Percentiles rank a stretch among this genome's conserved stretches.
Conservation (phyloP, 1,140 invertebrate species). For the Philotrypesis tridentata region DNA sequence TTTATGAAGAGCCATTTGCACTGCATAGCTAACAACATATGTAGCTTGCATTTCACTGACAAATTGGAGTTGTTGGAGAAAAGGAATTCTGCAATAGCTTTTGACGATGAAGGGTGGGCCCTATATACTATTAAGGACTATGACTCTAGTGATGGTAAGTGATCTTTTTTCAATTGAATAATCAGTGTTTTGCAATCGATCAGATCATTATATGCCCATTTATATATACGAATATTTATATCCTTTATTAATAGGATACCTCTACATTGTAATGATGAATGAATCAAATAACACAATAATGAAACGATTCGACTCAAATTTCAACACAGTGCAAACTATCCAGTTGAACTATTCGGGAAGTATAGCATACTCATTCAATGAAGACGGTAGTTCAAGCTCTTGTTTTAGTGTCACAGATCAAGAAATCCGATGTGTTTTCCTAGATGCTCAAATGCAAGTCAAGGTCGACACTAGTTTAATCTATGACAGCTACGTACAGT, state of each 20-base stretch:
- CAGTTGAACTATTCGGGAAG: not conserved
- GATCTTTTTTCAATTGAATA: not conserved
- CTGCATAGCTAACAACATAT: not conserved
- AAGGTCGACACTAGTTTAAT: not conserved
- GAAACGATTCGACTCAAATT: not conserved
- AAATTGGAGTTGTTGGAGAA: not conserved
- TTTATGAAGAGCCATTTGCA: not conserved
- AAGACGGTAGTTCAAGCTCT: conserved; percentile 2
- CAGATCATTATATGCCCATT: no score
- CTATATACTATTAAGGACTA: not conserved
- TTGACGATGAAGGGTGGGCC: not conserved
- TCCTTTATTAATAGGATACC: not conserved
- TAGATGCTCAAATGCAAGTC: conserved; percentile 3
- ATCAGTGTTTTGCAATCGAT: no score
- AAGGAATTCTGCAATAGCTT: not conserved
- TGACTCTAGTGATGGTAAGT: conserved; percentile 1
- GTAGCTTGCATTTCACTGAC: conserved; percentile 15
- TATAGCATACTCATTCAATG: conserved; percentile 5
- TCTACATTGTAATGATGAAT: not conserved
- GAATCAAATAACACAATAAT: not conserved
- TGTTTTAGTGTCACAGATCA: conserved; percentile 20
- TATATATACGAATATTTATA: no score
- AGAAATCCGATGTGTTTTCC: not conserved
- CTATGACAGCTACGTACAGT: conserved; percentile 10
- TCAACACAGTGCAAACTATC: not conserved